Base-by-base conservation (phyloP, 2,113 vertebrate species). In the Chloropsis hardwickii region DNA sequence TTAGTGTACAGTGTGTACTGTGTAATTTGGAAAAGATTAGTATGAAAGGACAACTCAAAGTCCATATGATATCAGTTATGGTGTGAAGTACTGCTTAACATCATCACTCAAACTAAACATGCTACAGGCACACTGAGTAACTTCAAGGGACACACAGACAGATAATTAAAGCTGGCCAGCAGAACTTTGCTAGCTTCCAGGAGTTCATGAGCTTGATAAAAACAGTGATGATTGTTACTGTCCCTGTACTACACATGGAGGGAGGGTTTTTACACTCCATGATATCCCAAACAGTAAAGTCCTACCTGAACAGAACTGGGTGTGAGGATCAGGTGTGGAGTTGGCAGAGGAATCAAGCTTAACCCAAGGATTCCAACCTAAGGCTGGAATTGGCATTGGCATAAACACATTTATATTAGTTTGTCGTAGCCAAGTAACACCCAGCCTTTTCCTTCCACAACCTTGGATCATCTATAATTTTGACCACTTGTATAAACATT, bases 21-120 rank as follows among this genome's bases (percentile, higher is more conserved):
- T 61, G 71, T 90, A 62, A 94, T 94, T 94, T 96, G 95, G 95
- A 97, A 97, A 94, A 92, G 91, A 92, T 94, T 73, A 88, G 58
- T 73, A 37, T 69, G 35, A 86, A 95, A 89, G 83, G 70, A 92
- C 85, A 86, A 24, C 5, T 79, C 81, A 67, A 93, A 84, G 88
- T 81, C 67, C 65, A 37, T 84, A 20, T 95, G 87, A 88, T 95
- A 94, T 70, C 93, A 89, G 70, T 81, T 90, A 80, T 47, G 60
- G 88, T 95, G 95, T 94, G 90, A 96, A 96, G 78, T 83, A 25
- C 71, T 83, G 90, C 64, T 86, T 95, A 94, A 86, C 77, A 86
- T 97, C 92, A 96, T 80, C 81, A 62, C 91, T 95, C 73, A 78
- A 83, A 48, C 20, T 24, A 40, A 78, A 66, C 91, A 77, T 65